Conservation (phyloP, 2,888 invertebrate species). For the Acanthopleura granulata region DNA sequence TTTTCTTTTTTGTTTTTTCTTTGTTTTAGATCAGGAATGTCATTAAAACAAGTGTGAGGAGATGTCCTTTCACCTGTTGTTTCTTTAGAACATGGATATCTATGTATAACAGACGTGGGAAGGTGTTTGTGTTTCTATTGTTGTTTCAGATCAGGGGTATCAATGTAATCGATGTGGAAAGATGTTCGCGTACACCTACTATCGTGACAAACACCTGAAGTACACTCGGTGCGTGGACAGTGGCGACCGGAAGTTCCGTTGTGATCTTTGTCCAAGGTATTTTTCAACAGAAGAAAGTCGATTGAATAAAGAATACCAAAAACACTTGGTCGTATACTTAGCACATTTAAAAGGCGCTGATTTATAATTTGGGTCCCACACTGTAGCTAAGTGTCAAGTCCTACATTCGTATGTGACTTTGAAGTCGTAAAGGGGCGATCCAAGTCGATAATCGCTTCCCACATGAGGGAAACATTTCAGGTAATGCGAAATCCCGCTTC, state of each 20-base stretch:
- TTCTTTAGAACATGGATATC: conserved; percentile 55
- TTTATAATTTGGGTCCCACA: no score
- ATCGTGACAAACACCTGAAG: conserved; percentile 71
- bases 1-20: conserved; percentile 32
- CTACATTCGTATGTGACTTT: no score
- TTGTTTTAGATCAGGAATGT: conserved; percentile 55
- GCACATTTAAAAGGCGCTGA: no score
- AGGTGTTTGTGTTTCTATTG: conserved; percentile 34
- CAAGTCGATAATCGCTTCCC: no score
- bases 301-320: no score
- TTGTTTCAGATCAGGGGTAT: conserved; percentile 55
- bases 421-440: no score
- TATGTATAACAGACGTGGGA: conserved; percentile 44
- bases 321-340: no score
- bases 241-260: conserved; percentile 71
- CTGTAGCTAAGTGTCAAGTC: no score
- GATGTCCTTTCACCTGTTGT: conserved; percentile 65
- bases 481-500: no score
- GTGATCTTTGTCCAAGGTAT: conserved; percentile 70
- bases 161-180: conserved; percentile 71
- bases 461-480: no score
- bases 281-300: background rate
- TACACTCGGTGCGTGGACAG: conserved; percentile 72
- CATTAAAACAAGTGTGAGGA: conserved; percentile 71
- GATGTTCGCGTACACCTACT: conserved; percentile 71